Evolutionary conservation across 2,888 invertebrate genomes (phyloP).

Genomic region (Drosophila prostipennis): DNA sequence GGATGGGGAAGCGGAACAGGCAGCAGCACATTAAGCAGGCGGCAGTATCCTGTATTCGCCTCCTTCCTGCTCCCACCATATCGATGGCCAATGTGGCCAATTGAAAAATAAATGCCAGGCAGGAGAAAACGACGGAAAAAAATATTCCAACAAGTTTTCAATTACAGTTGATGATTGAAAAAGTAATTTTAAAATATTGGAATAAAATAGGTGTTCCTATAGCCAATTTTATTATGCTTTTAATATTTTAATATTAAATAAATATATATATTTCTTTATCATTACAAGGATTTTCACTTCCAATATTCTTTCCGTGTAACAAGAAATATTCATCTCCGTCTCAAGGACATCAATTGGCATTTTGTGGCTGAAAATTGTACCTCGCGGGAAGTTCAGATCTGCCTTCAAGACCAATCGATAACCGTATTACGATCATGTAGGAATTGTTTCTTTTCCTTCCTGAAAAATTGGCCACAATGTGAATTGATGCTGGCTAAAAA

Average conservation of each 20-base stretch:
- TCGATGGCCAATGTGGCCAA: constrained; percentile 71
- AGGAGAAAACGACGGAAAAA: neutral
- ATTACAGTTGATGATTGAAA: no score
- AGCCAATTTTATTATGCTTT: no score
- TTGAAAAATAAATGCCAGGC: constrained; percentile 50
- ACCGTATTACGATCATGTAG: constrained; percentile 2
- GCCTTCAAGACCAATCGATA: constrained; percentile 2
- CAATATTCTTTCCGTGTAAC: neutral
- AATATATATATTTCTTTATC: no score
- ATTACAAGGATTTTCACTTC: no score
- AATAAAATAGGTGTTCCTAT: no score
- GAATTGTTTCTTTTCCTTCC: neutral
- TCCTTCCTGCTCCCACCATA: constrained; percentile 29
- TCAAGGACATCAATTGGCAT: constrained; percentile 10
- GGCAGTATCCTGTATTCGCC: constrained; percentile 11
- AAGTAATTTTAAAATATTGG: no score
- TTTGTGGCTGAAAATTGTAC: neutral
- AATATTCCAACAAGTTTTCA: neutral
- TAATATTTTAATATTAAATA: no score
- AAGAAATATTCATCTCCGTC: constrained; percentile 4
- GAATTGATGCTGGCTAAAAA: constrained; percentile 26
- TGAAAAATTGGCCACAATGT: constrained; percentile 15
- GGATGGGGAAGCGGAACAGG: constrained; percentile 8
- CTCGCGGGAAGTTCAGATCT: neutral
- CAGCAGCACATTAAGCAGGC: constrained; percentile 50